phyloP scores from a whole-genome alignment of 1,140 invertebrate genomes.

The Diuraphis noxia region DNA sequence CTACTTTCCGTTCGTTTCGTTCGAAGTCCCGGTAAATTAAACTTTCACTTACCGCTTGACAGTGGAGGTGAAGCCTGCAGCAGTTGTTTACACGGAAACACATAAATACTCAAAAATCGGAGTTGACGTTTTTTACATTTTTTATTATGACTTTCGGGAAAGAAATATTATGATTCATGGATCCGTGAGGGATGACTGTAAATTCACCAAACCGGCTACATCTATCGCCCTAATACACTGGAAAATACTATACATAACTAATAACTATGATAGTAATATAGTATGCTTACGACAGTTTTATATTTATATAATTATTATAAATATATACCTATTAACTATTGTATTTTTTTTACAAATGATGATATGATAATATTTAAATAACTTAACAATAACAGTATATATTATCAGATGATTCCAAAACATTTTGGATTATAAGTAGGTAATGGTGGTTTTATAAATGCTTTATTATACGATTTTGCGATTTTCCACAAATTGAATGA shows the following conservation, averaged over 20 bases:
- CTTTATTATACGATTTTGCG: no score
- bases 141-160: background rate
- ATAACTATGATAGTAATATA: no score
- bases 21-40: background rate
- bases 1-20: background rate
- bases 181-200: background rate
- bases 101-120: background rate
- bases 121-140: background rate
- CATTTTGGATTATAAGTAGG: no score
- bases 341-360: background rate
- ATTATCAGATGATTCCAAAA: background rate
- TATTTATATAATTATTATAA: background rate
- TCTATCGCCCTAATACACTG: no score
- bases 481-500: background rate
- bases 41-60: background rate
- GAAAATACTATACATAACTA: background rate
- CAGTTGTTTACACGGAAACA: background rate
- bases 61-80: background rate
- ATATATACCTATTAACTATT: no score
- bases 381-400: background rate
- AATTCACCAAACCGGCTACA: background rate
- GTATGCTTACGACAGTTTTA: no score
- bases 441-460: no score
- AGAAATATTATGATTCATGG: background rate
- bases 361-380: background rate